phyloP scores from a whole-genome alignment of 2,888 invertebrate species.

The Drosophila incognita region DNA sequence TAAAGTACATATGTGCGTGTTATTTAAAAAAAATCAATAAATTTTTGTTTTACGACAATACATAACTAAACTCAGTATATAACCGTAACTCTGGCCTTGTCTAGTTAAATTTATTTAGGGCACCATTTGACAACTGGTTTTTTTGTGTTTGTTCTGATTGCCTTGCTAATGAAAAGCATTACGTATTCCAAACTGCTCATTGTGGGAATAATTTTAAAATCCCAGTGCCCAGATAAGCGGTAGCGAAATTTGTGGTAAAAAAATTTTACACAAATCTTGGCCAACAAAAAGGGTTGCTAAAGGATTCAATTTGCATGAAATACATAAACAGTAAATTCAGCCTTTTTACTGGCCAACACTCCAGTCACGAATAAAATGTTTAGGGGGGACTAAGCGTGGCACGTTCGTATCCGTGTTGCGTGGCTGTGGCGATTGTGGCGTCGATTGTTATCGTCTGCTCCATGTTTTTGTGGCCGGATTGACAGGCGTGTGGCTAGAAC shows the following conservation, averaged over 20 bases:
- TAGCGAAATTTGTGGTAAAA: slow-evolving; percentile 25
- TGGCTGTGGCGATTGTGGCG: slow-evolving; percentile 14
- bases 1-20: background rate
- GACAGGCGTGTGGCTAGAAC: slow-evolving; percentile 49
- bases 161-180: slow-evolving; percentile 15
- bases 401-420: slow-evolving; percentile 51
- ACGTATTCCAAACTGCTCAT: slow-evolving; percentile 21
- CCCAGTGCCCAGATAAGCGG: slow-evolving; percentile 32
- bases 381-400: slow-evolving; percentile 28
- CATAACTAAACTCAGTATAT: background rate
- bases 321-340: slow-evolving; percentile 65
- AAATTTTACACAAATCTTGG: slow-evolving; percentile 1
- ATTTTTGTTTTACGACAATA: background rate
- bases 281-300: slow-evolving; percentile 12
- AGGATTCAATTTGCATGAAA: slow-evolving; percentile 66
- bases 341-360: slow-evolving; percentile 26
- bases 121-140: background rate
- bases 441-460: slow-evolving; percentile 55
- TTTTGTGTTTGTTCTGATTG: background rate
- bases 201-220: slow-evolving; percentile 22
- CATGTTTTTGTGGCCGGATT: slow-evolving; percentile 51
- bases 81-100: background rate
- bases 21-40: background rate
- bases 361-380: slow-evolving; percentile 8
- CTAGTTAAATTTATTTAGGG: background rate